These are phyloP conservation scores for Podiceps cristatus DNA, from an alignment of 2,113 vertebrate species.

Conservation along the genomic window DNA sequence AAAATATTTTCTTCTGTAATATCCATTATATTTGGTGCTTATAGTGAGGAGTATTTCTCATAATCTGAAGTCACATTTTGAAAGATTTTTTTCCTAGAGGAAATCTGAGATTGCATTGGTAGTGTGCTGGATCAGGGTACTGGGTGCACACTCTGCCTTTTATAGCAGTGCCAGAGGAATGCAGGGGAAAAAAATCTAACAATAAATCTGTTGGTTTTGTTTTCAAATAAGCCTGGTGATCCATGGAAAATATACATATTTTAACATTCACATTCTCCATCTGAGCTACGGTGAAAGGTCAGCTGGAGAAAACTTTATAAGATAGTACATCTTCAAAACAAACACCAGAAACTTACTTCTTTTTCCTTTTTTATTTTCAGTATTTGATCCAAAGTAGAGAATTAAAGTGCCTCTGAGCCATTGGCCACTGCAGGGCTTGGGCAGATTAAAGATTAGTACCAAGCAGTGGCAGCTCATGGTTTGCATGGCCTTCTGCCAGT, in stretches of 20 bases:
- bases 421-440: neutral
- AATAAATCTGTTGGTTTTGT: neutral
- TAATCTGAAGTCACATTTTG: neutral
- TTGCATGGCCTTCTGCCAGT: neutral
- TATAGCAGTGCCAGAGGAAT: neutral
- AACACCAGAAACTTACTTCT: neutral
- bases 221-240: neutral
- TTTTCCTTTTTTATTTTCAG: neutral
- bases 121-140: neutral
- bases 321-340: neutral
- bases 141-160: neutral
- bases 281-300: neutral
- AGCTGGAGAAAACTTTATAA: neutral
- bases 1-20: neutral
- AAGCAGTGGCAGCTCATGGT: neutral
- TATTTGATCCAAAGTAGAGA: neutral
- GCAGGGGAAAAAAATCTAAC: neutral
- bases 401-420: neutral
- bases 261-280: neutral
- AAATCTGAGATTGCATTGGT: neutral
- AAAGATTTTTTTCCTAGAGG: neutral
- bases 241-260: conserved; percentile 13
- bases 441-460: neutral
- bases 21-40: neutral
- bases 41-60: neutral